Conservation (phyloP, 2,113 vertebrate genomes). For the Myotis lucifugus region DNA sequence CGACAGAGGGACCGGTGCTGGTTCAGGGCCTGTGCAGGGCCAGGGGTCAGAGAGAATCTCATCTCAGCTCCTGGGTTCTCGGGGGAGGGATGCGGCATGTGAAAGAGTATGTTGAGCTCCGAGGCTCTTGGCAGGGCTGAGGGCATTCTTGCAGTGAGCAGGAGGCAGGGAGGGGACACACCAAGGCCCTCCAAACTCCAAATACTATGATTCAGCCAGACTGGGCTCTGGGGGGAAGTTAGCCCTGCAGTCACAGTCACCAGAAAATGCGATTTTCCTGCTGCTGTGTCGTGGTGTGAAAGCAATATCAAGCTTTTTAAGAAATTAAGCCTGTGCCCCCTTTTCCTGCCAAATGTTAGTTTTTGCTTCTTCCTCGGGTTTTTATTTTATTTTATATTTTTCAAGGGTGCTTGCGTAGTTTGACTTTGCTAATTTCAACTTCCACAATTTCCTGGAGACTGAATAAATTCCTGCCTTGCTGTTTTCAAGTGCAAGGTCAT, state of each 20-base stretch:
- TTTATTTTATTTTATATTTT: background rate
- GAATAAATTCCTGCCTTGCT: background rate
- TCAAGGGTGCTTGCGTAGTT: background rate
- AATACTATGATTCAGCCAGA: background rate
- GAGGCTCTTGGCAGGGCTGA: background rate
- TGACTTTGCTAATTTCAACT: slow-evolving; percentile 28
- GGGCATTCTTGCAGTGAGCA: background rate
- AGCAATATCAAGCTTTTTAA: slow-evolving; percentile 4
- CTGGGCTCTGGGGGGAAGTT: background rate
- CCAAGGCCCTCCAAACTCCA: background rate
- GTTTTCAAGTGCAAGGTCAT: background rate
- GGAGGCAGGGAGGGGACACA: background rate
- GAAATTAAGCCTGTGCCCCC: background rate
- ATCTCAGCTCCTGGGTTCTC: background rate
- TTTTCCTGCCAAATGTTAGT: background rate
- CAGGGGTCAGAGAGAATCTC: background rate
- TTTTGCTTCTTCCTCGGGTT: slow-evolving; percentile 26
- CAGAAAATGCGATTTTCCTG: background rate
- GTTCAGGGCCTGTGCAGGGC: too few species aligned
- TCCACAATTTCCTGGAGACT: slow-evolving; percentile 22
- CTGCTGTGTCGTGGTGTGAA: background rate
- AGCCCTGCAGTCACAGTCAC: background rate
- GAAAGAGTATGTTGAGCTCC: background rate
- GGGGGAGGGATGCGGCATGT: too few species aligned
- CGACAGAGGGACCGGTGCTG: background rate